Percentiles rank a stretch among this genome's conserved stretches.
phyloP scores from a whole-genome alignment of 2,113 vertebrate species.

The Anarrhichthys ocellatus region DNA sequence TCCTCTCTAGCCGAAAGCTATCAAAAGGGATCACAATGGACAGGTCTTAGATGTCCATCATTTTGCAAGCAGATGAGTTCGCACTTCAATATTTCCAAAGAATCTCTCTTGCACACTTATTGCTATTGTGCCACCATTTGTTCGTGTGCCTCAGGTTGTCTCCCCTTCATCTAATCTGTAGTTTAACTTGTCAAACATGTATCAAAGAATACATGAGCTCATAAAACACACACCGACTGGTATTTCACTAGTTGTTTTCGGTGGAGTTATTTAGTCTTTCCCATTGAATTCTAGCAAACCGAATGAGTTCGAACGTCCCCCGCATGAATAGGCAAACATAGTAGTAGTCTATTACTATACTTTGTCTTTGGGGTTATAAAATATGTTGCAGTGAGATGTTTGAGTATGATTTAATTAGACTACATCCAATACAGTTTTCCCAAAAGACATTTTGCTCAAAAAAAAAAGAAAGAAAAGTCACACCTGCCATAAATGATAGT shows the following conservation, averaged over 20 bases:
- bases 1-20: slow-evolving; percentile 69
- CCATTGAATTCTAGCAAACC: slow-evolving; percentile 6
- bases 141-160: slow-evolving; percentile 3
- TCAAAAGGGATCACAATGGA: slow-evolving; percentile 71
- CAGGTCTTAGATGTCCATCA: slow-evolving; percentile 27
- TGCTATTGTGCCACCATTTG: not conserved
- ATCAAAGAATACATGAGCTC: slow-evolving; percentile 28
- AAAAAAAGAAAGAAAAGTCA: slow-evolving; percentile 8
- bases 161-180: slow-evolving; percentile 8
- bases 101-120: too few relatives aligned
- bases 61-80: not conserved
- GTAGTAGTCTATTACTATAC: slow-evolving; percentile 83
- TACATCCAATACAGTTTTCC: slow-evolving; percentile 57
- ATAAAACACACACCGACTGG: not conserved
- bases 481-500: slow-evolving; percentile 46
- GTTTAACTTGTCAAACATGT: slow-evolving; percentile 28
- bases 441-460: slow-evolving; percentile 51
- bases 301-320: not conserved
- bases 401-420: slow-evolving; percentile 82
- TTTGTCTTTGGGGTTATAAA: slow-evolving; percentile 74
- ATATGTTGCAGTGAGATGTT: slow-evolving; percentile 73
- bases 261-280: not conserved
- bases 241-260: not conserved
- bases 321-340: slow-evolving; percentile 58
- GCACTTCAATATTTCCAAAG: not conserved